phyloP scores from a whole-genome alignment of 2,797 vertebrate species.

The Onychomys arenicola region DNA sequence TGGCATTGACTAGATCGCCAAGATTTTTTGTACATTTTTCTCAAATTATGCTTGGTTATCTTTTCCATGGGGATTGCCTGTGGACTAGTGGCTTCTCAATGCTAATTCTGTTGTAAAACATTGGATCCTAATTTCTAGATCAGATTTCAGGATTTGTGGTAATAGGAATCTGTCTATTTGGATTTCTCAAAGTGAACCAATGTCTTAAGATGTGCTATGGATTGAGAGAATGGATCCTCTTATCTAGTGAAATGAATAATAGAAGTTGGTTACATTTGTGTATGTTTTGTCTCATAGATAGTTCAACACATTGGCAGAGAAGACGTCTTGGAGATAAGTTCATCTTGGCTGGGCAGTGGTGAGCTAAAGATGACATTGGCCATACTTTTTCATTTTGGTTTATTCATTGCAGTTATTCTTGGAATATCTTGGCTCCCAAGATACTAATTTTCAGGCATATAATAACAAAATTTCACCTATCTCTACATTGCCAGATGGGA shows the following conservation, averaged over 20 bases:
- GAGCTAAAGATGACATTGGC: constrained; percentile 69
- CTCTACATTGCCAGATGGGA: constrained; percentile 73
- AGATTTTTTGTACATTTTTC: not conserved
- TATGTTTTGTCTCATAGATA: not conserved
- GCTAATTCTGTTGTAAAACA: not conserved
- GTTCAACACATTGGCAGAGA: not conserved
- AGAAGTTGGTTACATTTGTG: not conserved
- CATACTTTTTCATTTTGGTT: constrained; percentile 71
- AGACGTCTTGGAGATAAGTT: constrained; percentile 15
- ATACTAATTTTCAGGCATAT: constrained; percentile 79
- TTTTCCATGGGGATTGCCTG: not conserved
- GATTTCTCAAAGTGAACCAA: not conserved
- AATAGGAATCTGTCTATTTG: not conserved
- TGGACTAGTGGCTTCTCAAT: not conserved
- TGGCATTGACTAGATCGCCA: not conserved
- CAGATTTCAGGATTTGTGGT: not conserved
- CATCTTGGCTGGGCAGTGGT: constrained; percentile 8
- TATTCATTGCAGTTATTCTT: constrained; percentile 81
- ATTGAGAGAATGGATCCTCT: not conserved
- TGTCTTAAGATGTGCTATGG: not conserved
- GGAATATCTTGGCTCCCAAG: constrained; percentile 71
- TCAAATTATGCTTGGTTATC: not conserved
- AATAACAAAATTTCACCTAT: constrained; percentile 75
- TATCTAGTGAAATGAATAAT: not conserved
- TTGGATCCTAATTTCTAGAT: not conserved